Conservation (phyloP, 1,140 invertebrate genomes). For the Brachionus rotundiformis region DNA sequence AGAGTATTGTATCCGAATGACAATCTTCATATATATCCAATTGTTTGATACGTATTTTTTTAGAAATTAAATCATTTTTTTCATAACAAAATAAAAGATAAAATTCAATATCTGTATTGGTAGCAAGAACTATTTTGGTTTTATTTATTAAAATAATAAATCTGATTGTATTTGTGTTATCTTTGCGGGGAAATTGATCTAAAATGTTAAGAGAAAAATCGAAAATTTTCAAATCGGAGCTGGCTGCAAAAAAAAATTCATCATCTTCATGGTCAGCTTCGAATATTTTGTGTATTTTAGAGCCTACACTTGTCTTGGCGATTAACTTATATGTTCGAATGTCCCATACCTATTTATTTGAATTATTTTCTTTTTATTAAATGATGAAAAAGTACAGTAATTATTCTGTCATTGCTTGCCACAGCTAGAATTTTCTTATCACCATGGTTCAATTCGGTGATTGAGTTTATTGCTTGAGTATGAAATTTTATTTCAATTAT, state of each 20-base stretch:
- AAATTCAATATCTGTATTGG: conserved; percentile 38
- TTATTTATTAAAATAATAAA: not conserved
- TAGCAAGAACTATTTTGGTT: conserved; percentile 17
- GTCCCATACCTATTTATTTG: conserved; percentile 4
- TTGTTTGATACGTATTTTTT: conserved; percentile 11
- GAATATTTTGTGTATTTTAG: not conserved
- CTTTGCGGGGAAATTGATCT: not conserved
- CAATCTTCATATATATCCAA: not conserved
- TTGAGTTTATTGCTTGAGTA: not conserved
- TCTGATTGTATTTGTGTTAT: not conserved
- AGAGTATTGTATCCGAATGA: not conserved
- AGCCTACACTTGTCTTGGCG: not conserved
- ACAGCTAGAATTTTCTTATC: not conserved
- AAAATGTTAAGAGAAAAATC: not conserved
- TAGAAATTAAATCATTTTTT: not conserved
- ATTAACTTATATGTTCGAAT: not conserved
- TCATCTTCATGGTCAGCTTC: not conserved
- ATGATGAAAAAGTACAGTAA: not conserved
- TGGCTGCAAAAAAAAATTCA: not conserved
- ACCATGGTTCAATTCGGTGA: not conserved
- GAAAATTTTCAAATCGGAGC: not conserved
- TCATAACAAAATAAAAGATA: conserved; percentile 12
- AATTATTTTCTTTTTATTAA: not conserved
- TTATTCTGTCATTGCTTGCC: conserved; percentile 5
- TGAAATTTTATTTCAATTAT: not conserved